Conservation (phyloP, 2,888 invertebrate genomes). For the Limnephilus rhombicus region DNA sequence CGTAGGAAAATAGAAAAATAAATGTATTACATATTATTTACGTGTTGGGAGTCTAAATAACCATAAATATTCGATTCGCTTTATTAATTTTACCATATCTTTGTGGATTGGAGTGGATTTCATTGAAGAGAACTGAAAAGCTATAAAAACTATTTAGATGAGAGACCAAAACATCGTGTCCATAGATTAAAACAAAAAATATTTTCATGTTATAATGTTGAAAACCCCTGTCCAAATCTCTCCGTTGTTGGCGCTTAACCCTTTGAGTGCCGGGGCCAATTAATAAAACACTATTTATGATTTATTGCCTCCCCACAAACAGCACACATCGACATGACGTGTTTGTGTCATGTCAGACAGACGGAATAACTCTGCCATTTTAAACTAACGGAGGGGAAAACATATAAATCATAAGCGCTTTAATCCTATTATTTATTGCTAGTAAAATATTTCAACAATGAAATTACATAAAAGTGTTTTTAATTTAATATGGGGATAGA, state of each 20-base stretch:
- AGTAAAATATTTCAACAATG: not conserved
- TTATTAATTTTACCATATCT: too few relatives aligned
- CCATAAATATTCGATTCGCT: too few relatives aligned
- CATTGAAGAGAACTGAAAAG: too few relatives aligned
- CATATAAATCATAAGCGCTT: conserved; percentile 10
- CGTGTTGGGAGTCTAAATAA: too few relatives aligned
- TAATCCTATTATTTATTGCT: conserved; percentile 5
- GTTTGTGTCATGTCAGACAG: conserved; percentile 24
- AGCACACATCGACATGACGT: not conserved
- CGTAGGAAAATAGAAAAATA: too few relatives aligned
- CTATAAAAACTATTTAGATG: too few relatives aligned
- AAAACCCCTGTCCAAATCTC: not conserved
- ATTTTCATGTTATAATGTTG: not conserved
- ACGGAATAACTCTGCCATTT: conserved; percentile 39
- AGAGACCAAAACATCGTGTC: too few relatives aligned
- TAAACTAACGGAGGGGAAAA: conserved; percentile 25
- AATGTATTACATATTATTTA: too few relatives aligned
- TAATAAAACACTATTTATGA: conserved; percentile 65
- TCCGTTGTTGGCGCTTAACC: conserved; percentile 50
- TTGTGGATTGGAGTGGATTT: too few relatives aligned
- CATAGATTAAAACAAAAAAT: too few relatives aligned
- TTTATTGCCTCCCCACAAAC: conserved; percentile 46
- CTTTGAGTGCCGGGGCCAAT: conserved; percentile 62
- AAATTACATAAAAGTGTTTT: not conserved
- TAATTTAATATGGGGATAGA: too few relatives aligned